Base-by-base conservation (phyloP, 1,140 invertebrate genomes). In the Listronotus oregonensis region DNA sequence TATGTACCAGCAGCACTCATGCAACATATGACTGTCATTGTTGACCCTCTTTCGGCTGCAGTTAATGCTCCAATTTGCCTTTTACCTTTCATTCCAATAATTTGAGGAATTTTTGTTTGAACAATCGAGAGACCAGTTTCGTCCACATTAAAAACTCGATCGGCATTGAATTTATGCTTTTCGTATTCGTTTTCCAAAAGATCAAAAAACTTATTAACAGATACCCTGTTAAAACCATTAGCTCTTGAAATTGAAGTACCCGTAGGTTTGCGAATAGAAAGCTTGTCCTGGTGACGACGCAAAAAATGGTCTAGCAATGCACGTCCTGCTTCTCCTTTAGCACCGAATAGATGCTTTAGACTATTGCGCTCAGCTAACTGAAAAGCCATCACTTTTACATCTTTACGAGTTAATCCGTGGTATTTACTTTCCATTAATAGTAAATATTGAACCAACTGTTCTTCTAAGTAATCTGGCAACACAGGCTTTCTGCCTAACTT, bases 21-120 rank as follows among this genome's bases (percentile, higher is more conserved):
- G 39, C 72, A 71, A 63, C 66, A 69, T 37, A 75, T 58, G 34
- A 82, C 54, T 21, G 82, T 84, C 0, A 82, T 75, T 17, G 80
- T 75, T 65, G 75, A 75, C 21, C 81, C 82, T 56, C 81, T 72
- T 73, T 84, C 82, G 58, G 75, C 79, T 40, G 79, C 82, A 3
- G 78, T 80, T 10, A 82, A 31, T 51, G 76, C 67, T 18, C 76
- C 81, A 39, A 67, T 56, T 47, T 67, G 57, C 14, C 58, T 27
- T 49, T 67, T 54, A n/a, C 49, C 50, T 51, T 62, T 61, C 14
- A 10, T 14, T 32, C n/a, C 46, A 12, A 59, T 39, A 17, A 66
- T 21, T 59, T 59, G 9, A 18, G 64, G 14, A 11, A 66, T 39
- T 34, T 54, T 59, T 18, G 15, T 59, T 60, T 51, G 47, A 43